A percentile compares a stretch with the other conserved stretches of the same genome.
Conservation (phyloP, 1,140 invertebrate species). For the Listronotus bonariensis region DNA sequence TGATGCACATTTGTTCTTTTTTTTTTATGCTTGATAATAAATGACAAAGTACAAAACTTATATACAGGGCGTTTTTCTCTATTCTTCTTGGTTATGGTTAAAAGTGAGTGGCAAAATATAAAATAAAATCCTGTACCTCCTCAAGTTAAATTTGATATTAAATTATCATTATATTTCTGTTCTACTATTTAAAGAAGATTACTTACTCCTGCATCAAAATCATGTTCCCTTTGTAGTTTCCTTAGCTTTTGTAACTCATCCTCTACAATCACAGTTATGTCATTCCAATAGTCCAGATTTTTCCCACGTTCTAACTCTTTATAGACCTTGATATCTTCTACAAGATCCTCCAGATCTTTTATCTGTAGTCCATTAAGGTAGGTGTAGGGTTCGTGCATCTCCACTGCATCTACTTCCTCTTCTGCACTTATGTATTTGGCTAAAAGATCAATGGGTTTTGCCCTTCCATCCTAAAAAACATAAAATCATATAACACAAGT, state of each 20-base stretch:
- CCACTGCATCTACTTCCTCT: conserved; percentile 88
- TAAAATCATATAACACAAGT: background rate
- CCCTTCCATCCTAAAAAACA: conserved; percentile 56
- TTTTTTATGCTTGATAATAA: too few relatives aligned
- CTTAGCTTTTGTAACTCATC: conserved; percentile 91
- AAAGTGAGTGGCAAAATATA: too few relatives aligned
- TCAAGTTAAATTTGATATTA: too few relatives aligned
- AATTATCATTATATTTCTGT: too few relatives aligned
- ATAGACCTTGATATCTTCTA: conserved; percentile 96
- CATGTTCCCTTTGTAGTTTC: conserved; percentile 69
- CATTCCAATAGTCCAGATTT: conserved; percentile 95
- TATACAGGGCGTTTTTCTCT: too few relatives aligned
- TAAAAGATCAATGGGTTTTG: conserved; percentile 97
- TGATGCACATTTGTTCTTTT: too few relatives aligned
- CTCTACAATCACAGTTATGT: conserved; percentile 94
- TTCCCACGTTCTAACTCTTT: conserved; percentile 83
- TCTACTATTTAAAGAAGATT: background rate
- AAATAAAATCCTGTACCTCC: too few relatives aligned
- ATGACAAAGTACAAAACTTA: too few relatives aligned
- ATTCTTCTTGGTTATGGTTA: too few relatives aligned
- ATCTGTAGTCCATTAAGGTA: conserved; percentile 91
- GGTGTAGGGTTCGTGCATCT: conserved; percentile 98
- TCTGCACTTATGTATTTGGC: conserved; percentile 96
- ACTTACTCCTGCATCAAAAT: conserved; percentile 66
- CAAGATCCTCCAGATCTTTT: conserved; percentile 94